These are phyloP conservation scores for Acleris laterana DNA, from an alignment of 2,888 invertebrate genomes.

Conservation along the genomic window DNA sequence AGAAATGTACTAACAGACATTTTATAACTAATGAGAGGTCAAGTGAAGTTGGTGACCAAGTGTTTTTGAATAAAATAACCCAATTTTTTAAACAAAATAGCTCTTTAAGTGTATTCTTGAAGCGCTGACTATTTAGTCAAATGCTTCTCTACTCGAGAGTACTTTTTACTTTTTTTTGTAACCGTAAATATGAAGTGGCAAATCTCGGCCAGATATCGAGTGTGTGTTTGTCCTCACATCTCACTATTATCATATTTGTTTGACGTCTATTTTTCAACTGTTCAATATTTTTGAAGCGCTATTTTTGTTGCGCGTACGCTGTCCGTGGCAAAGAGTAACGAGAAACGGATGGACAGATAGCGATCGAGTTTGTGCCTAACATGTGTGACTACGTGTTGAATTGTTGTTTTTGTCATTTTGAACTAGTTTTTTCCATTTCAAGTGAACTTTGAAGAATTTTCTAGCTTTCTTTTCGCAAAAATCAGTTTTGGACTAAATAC, in stretches of 20 bases:
- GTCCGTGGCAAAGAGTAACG: conserved; percentile 51
- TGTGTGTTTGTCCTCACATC: conserved; percentile 67
- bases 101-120: not conserved
- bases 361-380: not conserved
- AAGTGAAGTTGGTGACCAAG: too few species aligned
- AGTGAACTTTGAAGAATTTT: too few species aligned
- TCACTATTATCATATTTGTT: conserved; percentile 72
- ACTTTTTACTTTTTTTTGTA: conserved; percentile 7
- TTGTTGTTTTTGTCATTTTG: too few species aligned
- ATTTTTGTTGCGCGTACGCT: conserved; percentile 70
- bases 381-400: too few species aligned
- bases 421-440: too few species aligned
- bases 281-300: conserved; percentile 78
- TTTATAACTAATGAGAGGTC: too few species aligned
- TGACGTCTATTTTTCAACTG: conserved; percentile 80
- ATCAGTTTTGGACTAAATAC: too few species aligned
- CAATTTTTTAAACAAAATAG: too few species aligned
- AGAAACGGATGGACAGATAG: not conserved
- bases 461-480: too few species aligned
- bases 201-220: conserved; percentile 60
- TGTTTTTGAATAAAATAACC: too few species aligned
- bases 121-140: not conserved
- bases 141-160: conserved; percentile 11
- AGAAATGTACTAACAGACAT: too few species aligned
- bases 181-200: conserved; percentile 47